Conservation (phyloP, 2,888 invertebrate species). For the Leucozona laternaria region DNA sequence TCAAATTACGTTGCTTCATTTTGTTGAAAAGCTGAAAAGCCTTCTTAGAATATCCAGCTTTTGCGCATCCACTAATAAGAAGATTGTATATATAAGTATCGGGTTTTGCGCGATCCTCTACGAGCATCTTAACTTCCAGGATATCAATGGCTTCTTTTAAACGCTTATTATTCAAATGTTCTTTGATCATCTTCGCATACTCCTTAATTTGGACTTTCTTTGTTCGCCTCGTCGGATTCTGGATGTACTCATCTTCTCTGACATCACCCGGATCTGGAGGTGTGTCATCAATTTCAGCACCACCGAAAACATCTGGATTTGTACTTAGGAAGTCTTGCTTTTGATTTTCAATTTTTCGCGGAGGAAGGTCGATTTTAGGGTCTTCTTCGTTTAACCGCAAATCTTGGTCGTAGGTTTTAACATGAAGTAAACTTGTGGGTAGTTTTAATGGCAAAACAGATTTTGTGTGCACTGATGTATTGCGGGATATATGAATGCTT, state of each 20-base stretch:
- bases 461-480: background rate
- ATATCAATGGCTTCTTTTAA: slow-evolving; percentile 91
- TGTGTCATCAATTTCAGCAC: slow-evolving; percentile 69
- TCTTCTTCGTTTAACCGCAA: slow-evolving; percentile 22
- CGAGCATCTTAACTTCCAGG: slow-evolving; percentile 90
- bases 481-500: background rate
- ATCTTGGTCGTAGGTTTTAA: slow-evolving; percentile 59
- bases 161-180: slow-evolving; percentile 86
- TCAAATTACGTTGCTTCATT: slow-evolving; percentile 90
- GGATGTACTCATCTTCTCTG: slow-evolving; percentile 86
- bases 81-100: slow-evolving; percentile 91
- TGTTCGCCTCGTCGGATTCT: slow-evolving; percentile 84
- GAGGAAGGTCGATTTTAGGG: background rate
- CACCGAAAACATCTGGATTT: slow-evolving; percentile 80
- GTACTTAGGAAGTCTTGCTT: slow-evolving; percentile 59
- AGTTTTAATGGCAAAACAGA: slow-evolving; percentile 7
- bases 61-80: slow-evolving; percentile 92
- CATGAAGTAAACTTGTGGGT: slow-evolving; percentile 52
- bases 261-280: slow-evolving; percentile 85
- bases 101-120: slow-evolving; percentile 91
- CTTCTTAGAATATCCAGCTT: slow-evolving; percentile 93
- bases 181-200: slow-evolving; percentile 90
- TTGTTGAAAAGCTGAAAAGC: slow-evolving; percentile 93
- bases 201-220: slow-evolving; percentile 86
- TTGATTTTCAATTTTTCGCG: background rate